Evolutionary conservation across 2,113 vertebrate species (phyloP).

Genomic region (Barbus barbus): DNA sequence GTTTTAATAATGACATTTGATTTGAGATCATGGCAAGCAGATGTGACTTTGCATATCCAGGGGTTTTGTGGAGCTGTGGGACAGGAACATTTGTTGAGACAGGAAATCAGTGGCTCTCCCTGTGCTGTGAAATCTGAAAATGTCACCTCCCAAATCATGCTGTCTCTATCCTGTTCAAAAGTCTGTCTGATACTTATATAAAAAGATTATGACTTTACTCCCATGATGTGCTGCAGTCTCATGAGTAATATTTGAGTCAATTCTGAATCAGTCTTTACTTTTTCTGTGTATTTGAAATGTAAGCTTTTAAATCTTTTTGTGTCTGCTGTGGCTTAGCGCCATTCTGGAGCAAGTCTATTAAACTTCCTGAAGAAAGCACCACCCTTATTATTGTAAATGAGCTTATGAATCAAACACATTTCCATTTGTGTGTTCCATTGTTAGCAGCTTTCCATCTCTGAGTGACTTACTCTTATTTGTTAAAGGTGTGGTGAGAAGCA

Average conservation of each 20-base stretch:
- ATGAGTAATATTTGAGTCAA: conserved; percentile 16
- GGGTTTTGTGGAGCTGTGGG: conserved; percentile 22
- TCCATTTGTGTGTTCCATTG: neutral
- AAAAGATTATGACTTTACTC: conserved; percentile 36
- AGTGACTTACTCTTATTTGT: neutral
- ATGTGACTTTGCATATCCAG: conserved; percentile 36
- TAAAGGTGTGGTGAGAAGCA: neutral
- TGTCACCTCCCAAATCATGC: conserved; percentile 21
- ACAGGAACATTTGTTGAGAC: conserved; percentile 43
- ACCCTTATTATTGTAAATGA: neutral
- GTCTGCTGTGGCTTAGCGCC: neutral
- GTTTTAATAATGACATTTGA: neutral
- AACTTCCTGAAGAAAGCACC: neutral
- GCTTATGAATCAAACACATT: conserved; percentile 22
- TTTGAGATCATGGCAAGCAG: conserved; percentile 11
- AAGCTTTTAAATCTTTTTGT: neutral
- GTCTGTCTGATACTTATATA: neutral
- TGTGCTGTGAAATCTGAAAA: conserved; percentile 10
- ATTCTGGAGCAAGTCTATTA: neutral
- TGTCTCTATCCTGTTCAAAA: neutral
- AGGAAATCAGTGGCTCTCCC: conserved; percentile 47
- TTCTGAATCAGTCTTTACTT: conserved; percentile 3
- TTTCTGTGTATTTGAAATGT: conserved; percentile 14
- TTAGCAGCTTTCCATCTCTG: neutral
- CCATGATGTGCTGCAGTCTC: neutral